Base-by-base conservation (phyloP, 92 coral and sea anemone genomes). In the Zoanthus sociatus region DNA sequence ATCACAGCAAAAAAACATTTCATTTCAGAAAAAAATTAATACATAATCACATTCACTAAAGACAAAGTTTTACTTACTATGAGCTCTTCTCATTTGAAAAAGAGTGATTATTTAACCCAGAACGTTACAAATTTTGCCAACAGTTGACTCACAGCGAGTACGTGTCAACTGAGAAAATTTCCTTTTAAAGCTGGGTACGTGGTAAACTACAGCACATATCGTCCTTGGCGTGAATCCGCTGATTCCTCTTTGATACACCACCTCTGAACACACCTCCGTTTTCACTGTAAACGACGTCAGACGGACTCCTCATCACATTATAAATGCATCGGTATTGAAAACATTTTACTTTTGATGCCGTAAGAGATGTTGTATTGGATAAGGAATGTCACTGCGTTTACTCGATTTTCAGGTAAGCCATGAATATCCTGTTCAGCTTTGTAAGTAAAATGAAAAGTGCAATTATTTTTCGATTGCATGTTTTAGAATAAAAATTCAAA, bases 11-110 rank as follows among this genome's bases (percentile, higher is more conserved):
- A 58, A 16, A 46, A 18, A 12, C 50, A 55, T 75, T 21, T 9
- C 15, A 63, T n/a, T 51, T 81, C 45, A 21, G 64, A 31, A 66
- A 21, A 17, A n/a, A 2, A 18, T 20, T 13, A 30, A 72, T 54
- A 9, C 48, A 8, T 37, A 37, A 37, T 37, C 42, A 37, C 32
- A 84, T 26, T 12, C 11, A 21, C 32, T 14, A 11, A 50, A 47
- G 16, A 10, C 6, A 3, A 3, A 14, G 3, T 6, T 81, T n/a
- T 26, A 71, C 71, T 72, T 79, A 88, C 85, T 53, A 45, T 82
- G 86, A 73, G 86, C 87, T 66, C 85, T 60, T 76, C 87, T 82
- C 87, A 79, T 72, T 55, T 82, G 87, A 44, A 46, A 68, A 66
- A 70, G 17, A 48, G 26, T 53, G 1, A 61, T 45, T 15, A 61